Conservation (phyloP, 2,888 invertebrate species). For the Encarsia formosa region DNA sequence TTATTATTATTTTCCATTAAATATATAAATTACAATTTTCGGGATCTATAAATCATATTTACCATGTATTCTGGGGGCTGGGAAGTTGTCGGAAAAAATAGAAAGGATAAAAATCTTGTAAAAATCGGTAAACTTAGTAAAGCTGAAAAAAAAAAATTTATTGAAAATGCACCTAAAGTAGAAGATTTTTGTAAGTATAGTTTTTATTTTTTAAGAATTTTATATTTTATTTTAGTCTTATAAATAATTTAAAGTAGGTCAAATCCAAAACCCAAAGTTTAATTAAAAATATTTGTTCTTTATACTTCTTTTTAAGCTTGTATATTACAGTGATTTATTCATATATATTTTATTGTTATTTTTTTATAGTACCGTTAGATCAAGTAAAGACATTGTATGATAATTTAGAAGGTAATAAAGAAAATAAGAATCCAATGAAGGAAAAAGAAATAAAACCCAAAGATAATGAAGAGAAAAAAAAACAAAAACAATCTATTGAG, state of each 20-base stretch:
- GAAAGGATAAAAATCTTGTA: slow-evolving; percentile 55
- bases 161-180: slow-evolving; percentile 65
- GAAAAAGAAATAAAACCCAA: slow-evolving; percentile 46
- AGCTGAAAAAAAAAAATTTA: slow-evolving; percentile 59
- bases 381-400: slow-evolving; percentile 66
- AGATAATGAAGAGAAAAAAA: slow-evolving; percentile 53
- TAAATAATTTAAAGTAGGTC: too few relatives aligned
- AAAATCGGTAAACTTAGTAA: slow-evolving; percentile 55
- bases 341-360: too few relatives aligned
- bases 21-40: too few relatives aligned
- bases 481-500: slow-evolving; percentile 52
- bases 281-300: too few relatives aligned
- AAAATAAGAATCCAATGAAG: slow-evolving; percentile 54
- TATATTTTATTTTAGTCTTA: too few relatives aligned
- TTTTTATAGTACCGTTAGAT: slow-evolving; percentile 61
- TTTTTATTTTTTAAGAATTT: too few relatives aligned
- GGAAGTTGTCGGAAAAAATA: slow-evolving; percentile 57
- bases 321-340: too few relatives aligned
- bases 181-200: slow-evolving; percentile 74
- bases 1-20: too few relatives aligned
- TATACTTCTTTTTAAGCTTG: too few relatives aligned
- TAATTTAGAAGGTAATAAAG: slow-evolving; percentile 61
- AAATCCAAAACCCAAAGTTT: too few relatives aligned
- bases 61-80: slow-evolving; percentile 49
- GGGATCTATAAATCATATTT: too few relatives aligned